Conservation (phyloP, 2,888 invertebrate species). For the Esperia sulphurella region DNA sequence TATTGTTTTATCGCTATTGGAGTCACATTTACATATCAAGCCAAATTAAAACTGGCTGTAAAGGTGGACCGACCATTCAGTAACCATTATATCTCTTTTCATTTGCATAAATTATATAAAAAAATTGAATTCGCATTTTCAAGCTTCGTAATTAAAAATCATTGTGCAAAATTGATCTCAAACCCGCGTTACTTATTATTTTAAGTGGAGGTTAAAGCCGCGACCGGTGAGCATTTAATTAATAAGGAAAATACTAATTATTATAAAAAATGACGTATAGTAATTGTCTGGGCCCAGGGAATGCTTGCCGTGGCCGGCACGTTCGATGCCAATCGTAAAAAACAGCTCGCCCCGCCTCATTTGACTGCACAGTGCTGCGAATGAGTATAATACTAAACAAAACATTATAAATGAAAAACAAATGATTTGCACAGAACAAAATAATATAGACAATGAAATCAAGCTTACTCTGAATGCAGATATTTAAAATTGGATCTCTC, state of each 20-base stretch:
- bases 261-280: conserved; percentile 52
- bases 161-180: neutral
- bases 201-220: conserved; percentile 8
- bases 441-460: too few relatives aligned
- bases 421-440: too few relatives aligned
- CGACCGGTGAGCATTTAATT: conserved; percentile 43
- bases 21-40: too few relatives aligned
- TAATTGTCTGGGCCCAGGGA: conserved; percentile 35
- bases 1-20: too few relatives aligned
- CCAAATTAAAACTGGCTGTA: too few relatives aligned
- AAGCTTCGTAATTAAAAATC: conserved; percentile 3
- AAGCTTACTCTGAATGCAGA: too few relatives aligned
- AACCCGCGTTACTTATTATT: conserved; percentile 12
- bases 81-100: too few relatives aligned
- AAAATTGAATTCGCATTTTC: neutral
- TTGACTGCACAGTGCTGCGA: conserved; percentile 16
- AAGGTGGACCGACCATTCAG: too few relatives aligned
- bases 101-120: neutral
- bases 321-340: conserved; percentile 62
- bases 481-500: too few relatives aligned
- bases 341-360: conserved; percentile 39
- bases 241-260: conserved; percentile 59
- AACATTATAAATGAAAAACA: too few relatives aligned
- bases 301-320: conserved; percentile 29
- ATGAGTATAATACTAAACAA: too few relatives aligned